Base-by-base conservation (phyloP, 2,888 invertebrate species). In the Synanthedon formicaeformis region DNA sequence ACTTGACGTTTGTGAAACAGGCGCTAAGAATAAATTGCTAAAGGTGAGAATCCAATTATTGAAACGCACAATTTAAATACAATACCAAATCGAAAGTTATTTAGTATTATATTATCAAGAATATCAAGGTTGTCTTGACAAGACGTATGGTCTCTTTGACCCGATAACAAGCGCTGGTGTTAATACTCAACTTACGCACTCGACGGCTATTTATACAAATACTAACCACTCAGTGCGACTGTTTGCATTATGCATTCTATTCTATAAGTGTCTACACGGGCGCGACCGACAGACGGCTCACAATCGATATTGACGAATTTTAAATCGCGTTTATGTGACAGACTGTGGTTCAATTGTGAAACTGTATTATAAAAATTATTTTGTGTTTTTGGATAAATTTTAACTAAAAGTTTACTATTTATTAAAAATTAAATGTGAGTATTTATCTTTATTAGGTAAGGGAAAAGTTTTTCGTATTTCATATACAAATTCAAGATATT, bases 171-270 rank as follows among this genome's bases (percentile, higher is more conserved):
- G 50, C 27, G 41, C 49, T n/a, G 61, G 65, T 60, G 66, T 67
- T 69, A 62, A 62, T 62, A 64, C 65, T 64, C 62, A 63, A 59
- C 57, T 61, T 63, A 53, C 51, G 60, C 63, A 60, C 58, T 58
- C 18, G 57, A 53, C 57, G 60, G 70, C 79, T 81, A 81, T 81
- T 80, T 76, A 81, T 81, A 81, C 75, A 74, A 76, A 68, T 62
- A 63, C 77, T 70, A 69, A 69, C 71, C 62, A 68, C 68, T 69
- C 69, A 52, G 56, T 48, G 60, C 57, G 62, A 71, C 71, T 73
- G 73, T 73, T 69, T 71, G 69, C 69, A 76, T 69, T 73, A 69
- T 71, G 69, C 69, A 76, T 69, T 74, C 64, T 63, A 66, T 66
- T 62, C 65, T 69, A 59, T 59, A 56, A 63, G 63, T 56, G 67